phyloP scores from a whole-genome alignment of 2,797 vertebrate species.

The Bovichtus variegatus region DNA sequence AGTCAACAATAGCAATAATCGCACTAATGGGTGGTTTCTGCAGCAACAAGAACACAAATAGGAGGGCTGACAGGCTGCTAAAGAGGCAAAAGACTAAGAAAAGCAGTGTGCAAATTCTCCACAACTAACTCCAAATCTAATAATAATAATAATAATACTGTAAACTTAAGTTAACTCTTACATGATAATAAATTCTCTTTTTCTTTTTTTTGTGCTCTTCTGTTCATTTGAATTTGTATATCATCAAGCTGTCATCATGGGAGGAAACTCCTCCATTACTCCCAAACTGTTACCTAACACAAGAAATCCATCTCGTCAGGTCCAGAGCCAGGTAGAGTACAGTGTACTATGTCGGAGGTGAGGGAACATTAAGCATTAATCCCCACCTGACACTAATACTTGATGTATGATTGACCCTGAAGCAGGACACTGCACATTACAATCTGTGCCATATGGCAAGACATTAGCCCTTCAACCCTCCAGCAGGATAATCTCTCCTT shows the following conservation, averaged over 20 bases:
- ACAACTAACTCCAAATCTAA: neutral
- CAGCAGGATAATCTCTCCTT: conserved; percentile 85
- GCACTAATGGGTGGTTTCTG: conserved; percentile 70
- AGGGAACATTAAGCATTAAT: conserved; percentile 86
- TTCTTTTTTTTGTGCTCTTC: neutral
- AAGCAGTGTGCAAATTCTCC: neutral
- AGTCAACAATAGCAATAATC: conserved; percentile 82
- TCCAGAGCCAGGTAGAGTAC: conserved; percentile 64
- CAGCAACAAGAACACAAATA: conserved; percentile 62
- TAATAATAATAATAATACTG: neutral
- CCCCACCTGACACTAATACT: conserved; percentile 91
- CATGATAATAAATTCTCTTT: neutral
- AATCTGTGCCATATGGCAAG: conserved; percentile 85
- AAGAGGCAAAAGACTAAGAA: conserved; percentile 26
- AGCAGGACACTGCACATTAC: conserved; percentile 84
- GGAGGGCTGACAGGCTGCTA: conserved; percentile 45
- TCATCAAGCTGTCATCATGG: neutral
- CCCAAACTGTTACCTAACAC: conserved; percentile 8
- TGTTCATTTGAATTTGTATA: conserved; percentile 12
- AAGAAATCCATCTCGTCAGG: conserved; percentile 33
- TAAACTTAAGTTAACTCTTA: neutral
- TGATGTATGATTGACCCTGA: conserved; percentile 88
- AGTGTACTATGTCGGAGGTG: conserved; percentile 73
- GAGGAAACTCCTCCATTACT: neutral
- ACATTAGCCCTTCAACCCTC: conserved; percentile 86